Conservation (phyloP, 2,888 invertebrate genomes). For the Chirona hameri region DNA sequence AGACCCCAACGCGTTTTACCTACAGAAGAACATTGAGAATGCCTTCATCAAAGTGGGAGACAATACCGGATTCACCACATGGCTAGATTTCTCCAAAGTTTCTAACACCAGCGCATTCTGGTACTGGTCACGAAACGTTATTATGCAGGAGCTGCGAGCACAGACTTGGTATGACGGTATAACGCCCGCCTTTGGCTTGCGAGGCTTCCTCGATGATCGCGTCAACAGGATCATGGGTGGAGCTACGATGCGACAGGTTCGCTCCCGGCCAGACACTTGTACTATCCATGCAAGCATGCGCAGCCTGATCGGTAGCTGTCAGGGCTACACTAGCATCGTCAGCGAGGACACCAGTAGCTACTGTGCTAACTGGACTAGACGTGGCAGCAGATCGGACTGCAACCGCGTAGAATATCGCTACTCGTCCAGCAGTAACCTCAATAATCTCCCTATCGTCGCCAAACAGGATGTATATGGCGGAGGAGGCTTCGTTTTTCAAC, state of each 20-base stretch:
- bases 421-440: constrained; percentile 43
- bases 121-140: constrained; percentile 48
- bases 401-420: constrained; percentile 42
- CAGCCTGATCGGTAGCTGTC: constrained; percentile 40
- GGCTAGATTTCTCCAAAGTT: constrained; percentile 30
- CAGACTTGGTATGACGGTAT: constrained; percentile 51
- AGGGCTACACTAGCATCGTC: constrained; percentile 40
- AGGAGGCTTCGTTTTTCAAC: constrained; percentile 49
- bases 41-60: constrained; percentile 39
- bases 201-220: constrained; percentile 52
- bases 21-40: constrained; percentile 47
- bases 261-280: constrained; percentile 42
- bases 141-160: constrained; percentile 48
- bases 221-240: constrained; percentile 54
- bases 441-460: constrained; percentile 49
- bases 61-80: neutral
- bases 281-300: constrained; percentile 40
- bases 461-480: constrained; percentile 49
- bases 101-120: constrained; percentile 46
- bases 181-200: constrained; percentile 49
- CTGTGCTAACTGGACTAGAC: constrained; percentile 41
- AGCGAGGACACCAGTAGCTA: constrained; percentile 43
- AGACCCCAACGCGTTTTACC: constrained; percentile 47
- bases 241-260: constrained; percentile 52
- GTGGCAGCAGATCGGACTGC: constrained; percentile 26